A percentile compares a stretch with the other conserved stretches of the same genome.
phyloP scores from a whole-genome alignment of 1,140 invertebrate genomes.

The Bombus confusus region DNA sequence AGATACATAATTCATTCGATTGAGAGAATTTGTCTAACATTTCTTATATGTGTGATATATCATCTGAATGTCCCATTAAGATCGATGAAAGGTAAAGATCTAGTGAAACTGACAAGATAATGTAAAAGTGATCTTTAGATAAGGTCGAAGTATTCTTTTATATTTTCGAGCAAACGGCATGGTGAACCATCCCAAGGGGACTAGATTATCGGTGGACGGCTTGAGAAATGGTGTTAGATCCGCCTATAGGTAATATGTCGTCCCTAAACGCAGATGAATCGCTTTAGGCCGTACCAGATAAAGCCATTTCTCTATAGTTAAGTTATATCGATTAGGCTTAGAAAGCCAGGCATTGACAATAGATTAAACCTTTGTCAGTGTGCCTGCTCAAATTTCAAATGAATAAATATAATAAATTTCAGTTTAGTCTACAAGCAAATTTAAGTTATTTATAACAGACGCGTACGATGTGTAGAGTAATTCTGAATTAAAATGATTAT shows the following conservation, averaged over 20 bases:
- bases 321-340: conserved; percentile 9
- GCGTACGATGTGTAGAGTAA: background rate
- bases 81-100: background rate
- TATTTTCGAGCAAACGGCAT: background rate
- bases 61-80: too few relatives aligned
- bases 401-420: background rate
- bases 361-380: background rate
- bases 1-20: background rate
- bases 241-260: background rate
- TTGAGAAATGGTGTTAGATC: conserved; percentile 12
- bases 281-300: background rate
- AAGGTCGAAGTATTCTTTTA: conserved; percentile 1
- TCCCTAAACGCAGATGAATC: conserved; percentile 22
- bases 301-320: conserved; percentile 8
- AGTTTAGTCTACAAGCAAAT: background rate
- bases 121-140: too few relatives aligned
- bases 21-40: too few relatives aligned
- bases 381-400: background rate
- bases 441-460: background rate
- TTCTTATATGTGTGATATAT: background rate
- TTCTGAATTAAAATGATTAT: background rate
- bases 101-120: background rate
- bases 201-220: background rate
- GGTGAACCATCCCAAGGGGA: background rate
- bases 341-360: background rate